Evolutionary conservation across 2,113 vertebrate genomes (phyloP), one percentile per base, ranked within the genome.

Genomic region (Epinephelus moara): DNA sequence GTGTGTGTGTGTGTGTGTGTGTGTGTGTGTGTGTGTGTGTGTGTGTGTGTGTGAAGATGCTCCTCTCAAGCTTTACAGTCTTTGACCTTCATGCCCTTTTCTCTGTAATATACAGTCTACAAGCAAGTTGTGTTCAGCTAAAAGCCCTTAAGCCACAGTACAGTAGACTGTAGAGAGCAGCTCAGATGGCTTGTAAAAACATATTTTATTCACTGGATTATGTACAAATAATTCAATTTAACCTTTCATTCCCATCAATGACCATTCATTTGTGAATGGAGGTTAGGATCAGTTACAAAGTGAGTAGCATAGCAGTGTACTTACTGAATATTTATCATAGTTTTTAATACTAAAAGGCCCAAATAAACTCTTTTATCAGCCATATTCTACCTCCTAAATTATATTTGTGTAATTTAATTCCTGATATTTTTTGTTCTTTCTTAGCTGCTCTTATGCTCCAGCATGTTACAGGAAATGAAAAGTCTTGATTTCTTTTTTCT

Each of bases 21-120:
- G 49, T 64, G 30, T 61, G 62, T 71, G 61, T 66, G 62, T 64
- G 62, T 66, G 62, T 80, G 49, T 59, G 49, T 64, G 19, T 67
- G 62, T 70, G 71, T 76, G 49, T 50, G 59, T 66, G 50, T 11
- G 19, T 69, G 64, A 80, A 62, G 73, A 78, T 71, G 53, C 53
- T 78, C 25, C 49, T 74, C 68, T 75, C 18, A 2, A 68, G 47
- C 62, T 37, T 42, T 12, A 21, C n/a, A 62, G 47, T 11, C 18
- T 71, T 66, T 84, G 81, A 86, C 85, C 88, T 64, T 56, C 42
- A 30, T 78, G 79, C 33, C 61, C 33, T 47, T 61, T 60, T 18
- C 62, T 74, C 40, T 47, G 27, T 56, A 0, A 70, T n/a, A 42
- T 50, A 49, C 17, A 73, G 30, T 59, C 37, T 21, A 56, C 66